Evolutionary conservation across 2,113 vertebrate genomes (phyloP), one percentile per base, ranked within the genome.

Genomic region (Elachura formosa): DNA sequence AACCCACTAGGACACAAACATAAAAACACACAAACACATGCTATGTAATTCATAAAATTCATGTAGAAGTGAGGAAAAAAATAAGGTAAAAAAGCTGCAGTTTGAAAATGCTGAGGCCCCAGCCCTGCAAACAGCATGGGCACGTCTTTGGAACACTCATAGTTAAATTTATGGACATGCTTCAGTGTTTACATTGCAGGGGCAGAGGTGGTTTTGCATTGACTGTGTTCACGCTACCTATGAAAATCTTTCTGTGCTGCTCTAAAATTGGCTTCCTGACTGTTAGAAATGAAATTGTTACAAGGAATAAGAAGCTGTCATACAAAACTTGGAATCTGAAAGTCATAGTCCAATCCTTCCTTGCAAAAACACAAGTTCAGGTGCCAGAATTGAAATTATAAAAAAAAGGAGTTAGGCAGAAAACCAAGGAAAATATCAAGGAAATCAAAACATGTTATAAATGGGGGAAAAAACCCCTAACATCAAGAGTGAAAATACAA

Each of bases 401-500:
- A 16, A 17, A 13, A 23, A 29, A n/a, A 43, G 7, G 10, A 2
- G 12, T 55, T 33, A 38, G 41, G 22, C 40, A 55, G 13, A 54
- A 55, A 34, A 21, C 0, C 3, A 26, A 43, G 13, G 28, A 45
- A 49, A n/a, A 43, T 3, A 58, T 36, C 9, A 29, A 55, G 14
- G 61, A 75, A 84, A 64, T 5, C 25, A 51, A 18, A 58, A 58
- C 33, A 28, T 11, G 45, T 64, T 31, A 68, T 15, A 23, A 41
- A 26, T 6, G 2, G 3, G 8, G 3, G 1, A 0, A 6, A 41
- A 62, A 48, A 36, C 4, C 0, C 2, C 3, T 40, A 59, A 41
- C 6, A 34, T 20, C 9, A 11, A 6, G 41, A 61, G 10, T 23
- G 5, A 43, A 12, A 68, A 21, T 14, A n/a, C 2, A 34, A 12